Conservation (phyloP, 2,888 invertebrate genomes). For the Dicyrtomina minuta region DNA sequence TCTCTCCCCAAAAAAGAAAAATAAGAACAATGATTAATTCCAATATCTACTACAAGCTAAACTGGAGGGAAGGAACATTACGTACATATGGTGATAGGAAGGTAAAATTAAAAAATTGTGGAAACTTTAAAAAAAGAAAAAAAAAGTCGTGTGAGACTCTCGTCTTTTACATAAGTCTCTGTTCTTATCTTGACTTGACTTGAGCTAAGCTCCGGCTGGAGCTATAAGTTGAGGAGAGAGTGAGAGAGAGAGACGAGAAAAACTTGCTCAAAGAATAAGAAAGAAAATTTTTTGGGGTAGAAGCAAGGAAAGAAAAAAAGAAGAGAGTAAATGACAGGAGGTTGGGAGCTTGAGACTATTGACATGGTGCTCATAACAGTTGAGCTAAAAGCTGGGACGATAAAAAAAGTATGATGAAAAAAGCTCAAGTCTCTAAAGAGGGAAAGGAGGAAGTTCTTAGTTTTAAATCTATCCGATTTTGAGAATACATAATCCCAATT, state of each 20-base stretch:
- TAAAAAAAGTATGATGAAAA: slow-evolving; percentile 5
- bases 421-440: background rate
- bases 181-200: too few species aligned
- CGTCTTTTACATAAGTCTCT: too few species aligned
- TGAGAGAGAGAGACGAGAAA: background rate
- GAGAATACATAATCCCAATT: slow-evolving; percentile 30
- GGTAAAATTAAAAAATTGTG: too few species aligned
- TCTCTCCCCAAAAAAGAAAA: too few species aligned
- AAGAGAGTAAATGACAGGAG: background rate
- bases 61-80: too few species aligned
- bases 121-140: too few species aligned
- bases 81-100: too few species aligned
- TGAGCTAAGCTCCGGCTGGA: too few species aligned
- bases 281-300: background rate
- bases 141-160: too few species aligned
- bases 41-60: too few species aligned
- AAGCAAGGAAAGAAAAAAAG: background rate
- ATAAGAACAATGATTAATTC: too few species aligned
- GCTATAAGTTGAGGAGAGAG: background rate
- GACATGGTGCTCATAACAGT: background rate
- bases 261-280: background rate
- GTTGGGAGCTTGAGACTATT: background rate
- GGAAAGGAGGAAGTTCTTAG: slow-evolving; percentile 9
- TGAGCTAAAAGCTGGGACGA: slow-evolving; percentile 1
- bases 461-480: slow-evolving; percentile 29